A percentile compares a stretch with the other conserved stretches of the same genome.
Evolutionary conservation across 64 coral and sea anemone genomes (phyloP).

Genomic region (Stichodactyla helianthus): DNA sequence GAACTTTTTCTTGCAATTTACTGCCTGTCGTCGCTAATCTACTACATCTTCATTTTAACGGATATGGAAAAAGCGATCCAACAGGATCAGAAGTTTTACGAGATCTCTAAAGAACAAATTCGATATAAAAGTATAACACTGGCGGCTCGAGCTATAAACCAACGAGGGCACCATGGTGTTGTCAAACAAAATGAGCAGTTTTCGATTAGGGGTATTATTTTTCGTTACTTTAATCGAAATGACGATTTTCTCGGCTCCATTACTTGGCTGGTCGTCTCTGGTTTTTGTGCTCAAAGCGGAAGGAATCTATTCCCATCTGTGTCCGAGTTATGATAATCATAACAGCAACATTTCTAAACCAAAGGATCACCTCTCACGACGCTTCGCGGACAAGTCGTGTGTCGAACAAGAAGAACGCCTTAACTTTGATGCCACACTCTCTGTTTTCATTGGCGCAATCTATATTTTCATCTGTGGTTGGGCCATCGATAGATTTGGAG

Average conservation of each 20-base stretch:
- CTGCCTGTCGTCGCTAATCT: background rate
- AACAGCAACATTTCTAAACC: background rate
- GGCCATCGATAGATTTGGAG: slow-evolving; percentile 19
- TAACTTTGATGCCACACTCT: background rate
- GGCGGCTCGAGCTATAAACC: background rate
- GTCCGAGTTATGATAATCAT: background rate
- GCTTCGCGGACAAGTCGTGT: background rate
- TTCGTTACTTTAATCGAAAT: slow-evolving; percentile 8
- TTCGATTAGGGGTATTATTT: slow-evolving; percentile 12
- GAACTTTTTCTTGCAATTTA: background rate
- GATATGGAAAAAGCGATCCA: background rate
- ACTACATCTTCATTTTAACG: background rate
- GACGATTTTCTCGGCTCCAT: background rate
- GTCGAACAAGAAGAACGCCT: slow-evolving; percentile 13
- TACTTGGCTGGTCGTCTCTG: slow-evolving; percentile 16
- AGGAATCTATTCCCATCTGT: slow-evolving; percentile 1
- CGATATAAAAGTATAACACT: background rate
- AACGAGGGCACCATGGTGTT: background rate
- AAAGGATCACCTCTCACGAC: no score
- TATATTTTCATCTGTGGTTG: background rate
- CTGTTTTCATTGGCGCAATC: background rate
- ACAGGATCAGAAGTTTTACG: background rate
- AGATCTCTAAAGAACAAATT: background rate
- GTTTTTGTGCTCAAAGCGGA: slow-evolving; percentile 13
- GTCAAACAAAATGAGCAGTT: slow-evolving; percentile 4